A percentile compares a stretch with the other conserved stretches of the same genome.
Evolutionary conservation across 2,888 invertebrate species (phyloP).

Genomic region (Bellardia bayeri): DNA sequence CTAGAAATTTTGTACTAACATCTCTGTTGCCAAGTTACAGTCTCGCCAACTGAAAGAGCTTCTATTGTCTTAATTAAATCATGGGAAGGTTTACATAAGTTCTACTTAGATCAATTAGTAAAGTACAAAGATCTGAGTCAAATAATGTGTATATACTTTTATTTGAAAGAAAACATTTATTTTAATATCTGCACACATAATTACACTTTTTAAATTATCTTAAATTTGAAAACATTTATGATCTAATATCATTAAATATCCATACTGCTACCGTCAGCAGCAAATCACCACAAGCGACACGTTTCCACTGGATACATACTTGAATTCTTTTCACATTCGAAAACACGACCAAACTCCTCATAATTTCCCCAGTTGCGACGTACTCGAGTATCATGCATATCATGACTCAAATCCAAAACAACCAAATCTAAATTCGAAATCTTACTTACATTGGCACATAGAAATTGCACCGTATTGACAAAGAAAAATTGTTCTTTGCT

Average conservation of each 20-base stretch:
- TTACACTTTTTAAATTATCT: not conserved
- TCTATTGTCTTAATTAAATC: too few relatives aligned
- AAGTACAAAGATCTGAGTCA: too few relatives aligned
- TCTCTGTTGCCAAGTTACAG: too few relatives aligned
- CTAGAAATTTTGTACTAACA: too few relatives aligned
- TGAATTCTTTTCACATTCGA: conserved; percentile 76
- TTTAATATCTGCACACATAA: not conserved
- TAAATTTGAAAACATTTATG: not conserved
- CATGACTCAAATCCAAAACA: conserved; percentile 76
- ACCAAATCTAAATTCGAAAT: conserved; percentile 72
- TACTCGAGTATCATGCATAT: conserved; percentile 78
- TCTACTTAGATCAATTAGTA: too few relatives aligned
- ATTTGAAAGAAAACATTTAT: too few relatives aligned
- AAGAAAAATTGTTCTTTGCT: conserved; percentile 77
- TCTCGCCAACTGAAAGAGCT: too few relatives aligned
- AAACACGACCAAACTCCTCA: conserved; percentile 77
- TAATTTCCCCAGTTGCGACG: conserved; percentile 79
- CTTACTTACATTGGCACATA: conserved; percentile 77
- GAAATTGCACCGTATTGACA: conserved; percentile 79
- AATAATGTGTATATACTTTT: too few relatives aligned
- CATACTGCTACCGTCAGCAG: not conserved
- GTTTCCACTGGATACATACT: conserved; percentile 74
- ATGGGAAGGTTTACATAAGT: too few relatives aligned
- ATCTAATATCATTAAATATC: not conserved
- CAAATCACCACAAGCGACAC: conserved; percentile 78